These are phyloP conservation scores for Thalpophila matura DNA, from an alignment of 2,888 invertebrate genomes.

Conservation along the genomic window DNA sequence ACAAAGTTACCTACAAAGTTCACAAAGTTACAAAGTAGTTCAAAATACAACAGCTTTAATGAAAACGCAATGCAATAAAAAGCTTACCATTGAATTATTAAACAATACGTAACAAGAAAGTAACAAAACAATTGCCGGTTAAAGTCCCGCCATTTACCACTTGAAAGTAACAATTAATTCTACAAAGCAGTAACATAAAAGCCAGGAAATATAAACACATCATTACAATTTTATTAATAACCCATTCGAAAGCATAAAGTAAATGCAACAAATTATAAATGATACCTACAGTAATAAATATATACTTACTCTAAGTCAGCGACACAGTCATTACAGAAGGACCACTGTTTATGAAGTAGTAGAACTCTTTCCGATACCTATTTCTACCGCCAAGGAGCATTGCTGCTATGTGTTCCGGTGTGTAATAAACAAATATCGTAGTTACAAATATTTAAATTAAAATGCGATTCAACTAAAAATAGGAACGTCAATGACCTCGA, in stretches of 20 bases:
- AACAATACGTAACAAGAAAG: neutral
- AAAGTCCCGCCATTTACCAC: slow-evolving; percentile 4
- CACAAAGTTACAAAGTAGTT: no score
- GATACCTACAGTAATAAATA: slow-evolving; percentile 51
- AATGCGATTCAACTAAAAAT: no score
- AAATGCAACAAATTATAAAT: slow-evolving; percentile 60
- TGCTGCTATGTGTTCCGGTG: no score
- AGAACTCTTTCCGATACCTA: no score
- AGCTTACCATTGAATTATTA: neutral
- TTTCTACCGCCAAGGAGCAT: no score
- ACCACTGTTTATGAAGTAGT: slow-evolving; percentile 5
- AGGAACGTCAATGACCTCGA: no score
- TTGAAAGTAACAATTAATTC: slow-evolving; percentile 46
- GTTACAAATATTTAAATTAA: no score
- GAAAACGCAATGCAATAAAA: slow-evolving; percentile 24
- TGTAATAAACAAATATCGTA: no score
- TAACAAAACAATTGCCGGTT: slow-evolving; percentile 1
- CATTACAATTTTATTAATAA: slow-evolving; percentile 59
- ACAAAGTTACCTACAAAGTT: no score
- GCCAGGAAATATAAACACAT: slow-evolving; percentile 65
- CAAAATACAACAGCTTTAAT: neutral
- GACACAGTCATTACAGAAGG: slow-evolving; percentile 20
- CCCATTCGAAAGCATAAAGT: slow-evolving; percentile 54
- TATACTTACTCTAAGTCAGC: slow-evolving; percentile 23
- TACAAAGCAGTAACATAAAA: slow-evolving; percentile 26